Conservation (phyloP, 2,113 vertebrate species). For the Vidua chalybeata region DNA sequence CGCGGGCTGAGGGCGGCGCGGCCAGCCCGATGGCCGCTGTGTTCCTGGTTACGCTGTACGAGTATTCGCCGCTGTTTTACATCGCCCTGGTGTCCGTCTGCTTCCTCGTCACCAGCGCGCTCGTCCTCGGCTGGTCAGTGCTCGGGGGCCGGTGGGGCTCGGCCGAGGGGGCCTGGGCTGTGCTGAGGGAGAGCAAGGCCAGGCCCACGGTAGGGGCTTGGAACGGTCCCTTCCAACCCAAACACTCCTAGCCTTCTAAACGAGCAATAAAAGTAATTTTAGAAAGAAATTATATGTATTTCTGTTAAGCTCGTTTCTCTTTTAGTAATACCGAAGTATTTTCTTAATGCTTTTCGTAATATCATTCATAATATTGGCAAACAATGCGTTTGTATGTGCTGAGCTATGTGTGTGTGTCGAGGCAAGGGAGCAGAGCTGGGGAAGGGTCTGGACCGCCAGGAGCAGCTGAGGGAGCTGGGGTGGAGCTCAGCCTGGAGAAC, state of each 20-base stretch:
- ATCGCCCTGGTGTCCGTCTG: constrained; percentile 88
- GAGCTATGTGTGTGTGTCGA: not conserved
- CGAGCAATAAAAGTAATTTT: not conserved
- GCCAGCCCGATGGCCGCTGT: constrained; percentile 79
- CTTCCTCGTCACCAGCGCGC: constrained; percentile 90
- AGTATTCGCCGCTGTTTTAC: constrained; percentile 91
- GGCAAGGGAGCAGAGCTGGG: not conserved
- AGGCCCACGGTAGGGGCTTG: not conserved
- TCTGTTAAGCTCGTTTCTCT: not conserved
- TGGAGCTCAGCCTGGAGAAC: not conserved
- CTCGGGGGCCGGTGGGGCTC: not conserved
- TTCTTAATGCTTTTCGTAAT: not conserved
- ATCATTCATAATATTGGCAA: not conserved
- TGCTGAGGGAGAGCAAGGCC: not conserved
- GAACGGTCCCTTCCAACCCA: not conserved
- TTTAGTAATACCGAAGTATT: too few species aligned
- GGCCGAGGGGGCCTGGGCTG: not conserved
- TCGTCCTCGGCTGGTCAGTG: constrained; percentile 92
- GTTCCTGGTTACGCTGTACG: constrained; percentile 87
- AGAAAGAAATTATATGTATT: accelerated
- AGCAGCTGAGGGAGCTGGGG: not conserved
- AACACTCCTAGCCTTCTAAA: not conserved
- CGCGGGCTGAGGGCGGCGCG: not conserved
- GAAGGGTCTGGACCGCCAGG: not conserved
- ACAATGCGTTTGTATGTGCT: not conserved